Percentiles rank a stretch among this genome's conserved stretches.
Conservation (phyloP, 2,113 vertebrate species). For the Limnothrissa miodon region DNA sequence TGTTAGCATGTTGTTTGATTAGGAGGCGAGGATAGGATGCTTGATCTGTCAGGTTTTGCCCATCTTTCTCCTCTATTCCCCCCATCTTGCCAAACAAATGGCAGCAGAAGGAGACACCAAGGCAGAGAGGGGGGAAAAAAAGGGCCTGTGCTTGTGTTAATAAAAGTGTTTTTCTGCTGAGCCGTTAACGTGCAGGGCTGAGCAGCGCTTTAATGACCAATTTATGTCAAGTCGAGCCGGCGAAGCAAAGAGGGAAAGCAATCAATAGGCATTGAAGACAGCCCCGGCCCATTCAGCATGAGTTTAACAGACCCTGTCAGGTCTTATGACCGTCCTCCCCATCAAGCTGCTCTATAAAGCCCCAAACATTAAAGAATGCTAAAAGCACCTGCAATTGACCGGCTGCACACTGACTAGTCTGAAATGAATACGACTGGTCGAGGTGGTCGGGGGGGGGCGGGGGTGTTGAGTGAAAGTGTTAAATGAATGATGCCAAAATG, state of each 20-base stretch:
- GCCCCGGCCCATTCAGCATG: slow-evolving; percentile 55
- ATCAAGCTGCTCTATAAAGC: slow-evolving; percentile 33
- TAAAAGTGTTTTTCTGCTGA: slow-evolving; percentile 46
- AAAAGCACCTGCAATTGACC: slow-evolving; percentile 47
- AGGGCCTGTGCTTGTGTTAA: background rate
- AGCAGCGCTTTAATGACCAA: slow-evolving; percentile 51
- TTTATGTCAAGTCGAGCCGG: slow-evolving; percentile 65
- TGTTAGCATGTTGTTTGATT: background rate
- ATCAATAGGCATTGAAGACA: slow-evolving; percentile 66
- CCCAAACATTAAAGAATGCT: slow-evolving; percentile 68
- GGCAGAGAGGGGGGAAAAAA: background rate
- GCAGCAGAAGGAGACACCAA: background rate
- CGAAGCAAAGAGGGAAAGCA: slow-evolving; percentile 57
- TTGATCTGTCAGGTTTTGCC: background rate
- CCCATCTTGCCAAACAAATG: background rate
- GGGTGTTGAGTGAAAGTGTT: background rate
- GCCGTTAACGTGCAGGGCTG: slow-evolving; percentile 54
- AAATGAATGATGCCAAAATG: slow-evolving; percentile 9
- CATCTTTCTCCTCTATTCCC: background rate
- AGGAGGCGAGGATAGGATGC: background rate
- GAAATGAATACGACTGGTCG: slow-evolving; percentile 22
- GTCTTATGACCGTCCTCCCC: slow-evolving; percentile 52
- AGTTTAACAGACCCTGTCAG: slow-evolving; percentile 62
- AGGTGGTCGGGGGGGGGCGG: background rate
- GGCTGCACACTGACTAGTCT: background rate